A percentile compares a stretch with the other conserved stretches of the same genome.
Conservation (phyloP, 2,888 invertebrate species). For the Ophion costatus region DNA sequence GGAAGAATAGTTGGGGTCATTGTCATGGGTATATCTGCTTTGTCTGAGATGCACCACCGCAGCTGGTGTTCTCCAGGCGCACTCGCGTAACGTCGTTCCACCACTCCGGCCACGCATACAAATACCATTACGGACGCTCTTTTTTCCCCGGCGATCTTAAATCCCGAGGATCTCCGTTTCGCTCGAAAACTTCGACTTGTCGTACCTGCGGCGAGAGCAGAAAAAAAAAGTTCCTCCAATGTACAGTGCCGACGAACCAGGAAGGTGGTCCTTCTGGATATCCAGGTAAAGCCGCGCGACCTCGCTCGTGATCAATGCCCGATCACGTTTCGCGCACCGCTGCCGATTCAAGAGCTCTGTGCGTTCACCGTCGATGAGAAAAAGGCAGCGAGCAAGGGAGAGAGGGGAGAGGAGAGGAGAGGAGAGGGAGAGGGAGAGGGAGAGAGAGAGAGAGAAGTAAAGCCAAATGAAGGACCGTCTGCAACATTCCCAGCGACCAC, state of each 20-base stretch:
- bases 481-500: conserved; percentile 24
- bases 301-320: conserved; percentile 60
- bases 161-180: conserved; percentile 5
- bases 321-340: conserved; percentile 66
- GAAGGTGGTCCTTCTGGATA: conserved; percentile 49
- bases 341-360: conserved; percentile 48
- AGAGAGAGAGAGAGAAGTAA: neutral
- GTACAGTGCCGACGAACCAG: conserved; percentile 38
- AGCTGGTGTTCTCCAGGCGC: neutral
- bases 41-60: neutral
- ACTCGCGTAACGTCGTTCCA: conserved; percentile 32
- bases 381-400: conserved; percentile 10
- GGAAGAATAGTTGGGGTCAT: conserved; percentile 17
- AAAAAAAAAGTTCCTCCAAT: conserved; percentile 17
- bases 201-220: neutral
- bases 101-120: conserved; percentile 12
- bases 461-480: conserved; percentile 1
- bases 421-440: neutral
- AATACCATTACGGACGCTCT: neutral
- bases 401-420: neutral
- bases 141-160: neutral
- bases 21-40: conserved; percentile 15
- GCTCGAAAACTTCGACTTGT: conserved; percentile 31
- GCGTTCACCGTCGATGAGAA: conserved; percentile 36
- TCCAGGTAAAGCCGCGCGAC: conserved; percentile 14